Conservation (phyloP, 2,113 vertebrate species). For the Stegostoma tigrinum region DNA sequence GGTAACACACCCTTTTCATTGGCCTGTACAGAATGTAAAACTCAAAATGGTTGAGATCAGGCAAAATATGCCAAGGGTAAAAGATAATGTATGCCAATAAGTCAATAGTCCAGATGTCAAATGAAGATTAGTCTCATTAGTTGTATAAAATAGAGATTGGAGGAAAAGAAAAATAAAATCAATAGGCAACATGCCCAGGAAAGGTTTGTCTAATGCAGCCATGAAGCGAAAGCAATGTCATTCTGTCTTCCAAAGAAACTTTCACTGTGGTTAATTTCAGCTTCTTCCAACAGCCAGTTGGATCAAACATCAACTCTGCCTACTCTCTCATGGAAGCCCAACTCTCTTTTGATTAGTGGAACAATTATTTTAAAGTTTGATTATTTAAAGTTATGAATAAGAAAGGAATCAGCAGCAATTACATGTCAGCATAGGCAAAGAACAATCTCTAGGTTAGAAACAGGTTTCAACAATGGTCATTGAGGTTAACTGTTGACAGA, state of each 20-base stretch:
- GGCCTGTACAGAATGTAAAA: background rate
- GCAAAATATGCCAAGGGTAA: background rate
- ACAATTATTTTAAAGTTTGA: background rate
- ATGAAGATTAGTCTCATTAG: background rate
- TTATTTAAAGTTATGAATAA: background rate
- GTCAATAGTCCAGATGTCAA: background rate
- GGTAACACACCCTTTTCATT: background rate
- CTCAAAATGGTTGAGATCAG: background rate
- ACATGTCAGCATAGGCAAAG: background rate
- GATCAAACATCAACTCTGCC: background rate
- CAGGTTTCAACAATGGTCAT: background rate
- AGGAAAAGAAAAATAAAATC: background rate
- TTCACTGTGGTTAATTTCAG: background rate
- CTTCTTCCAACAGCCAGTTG: background rate
- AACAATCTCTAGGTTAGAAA: too few species aligned
- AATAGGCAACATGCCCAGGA: background rate
- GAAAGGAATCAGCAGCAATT: background rate
- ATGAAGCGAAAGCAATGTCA: background rate
- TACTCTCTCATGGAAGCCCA: background rate
- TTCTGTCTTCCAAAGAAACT: background rate
- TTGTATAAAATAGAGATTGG: background rate
- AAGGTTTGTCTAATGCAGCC: background rate
- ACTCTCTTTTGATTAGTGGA: background rate
- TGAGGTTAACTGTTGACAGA: background rate
- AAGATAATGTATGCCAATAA: background rate